Evolutionary conservation across 2,113 vertebrate species (phyloP).

Genomic region (Entomyzon cyanotis): DNA sequence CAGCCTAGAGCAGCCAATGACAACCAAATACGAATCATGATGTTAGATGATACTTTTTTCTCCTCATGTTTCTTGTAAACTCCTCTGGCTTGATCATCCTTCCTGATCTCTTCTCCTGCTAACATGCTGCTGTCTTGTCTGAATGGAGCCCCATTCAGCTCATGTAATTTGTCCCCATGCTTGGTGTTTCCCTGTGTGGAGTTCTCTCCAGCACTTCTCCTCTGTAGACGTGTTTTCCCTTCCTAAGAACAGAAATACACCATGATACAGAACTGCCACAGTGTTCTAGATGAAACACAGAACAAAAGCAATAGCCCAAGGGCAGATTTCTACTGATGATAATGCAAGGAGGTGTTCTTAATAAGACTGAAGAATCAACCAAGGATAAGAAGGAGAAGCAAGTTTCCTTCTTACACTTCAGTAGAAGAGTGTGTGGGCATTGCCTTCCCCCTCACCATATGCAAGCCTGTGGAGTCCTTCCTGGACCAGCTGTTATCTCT

Average conservation of each 20-base stretch:
- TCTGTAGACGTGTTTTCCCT: neutral
- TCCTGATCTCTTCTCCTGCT: neutral
- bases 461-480: constrained; percentile 22
- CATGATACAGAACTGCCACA: neutral
- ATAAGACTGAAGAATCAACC: neutral
- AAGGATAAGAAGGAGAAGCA: neutral
- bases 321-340: neutral
- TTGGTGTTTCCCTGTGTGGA: neutral
- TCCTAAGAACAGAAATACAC: neutral
- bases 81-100: neutral
- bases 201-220: neutral
- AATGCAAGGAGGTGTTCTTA: neutral
- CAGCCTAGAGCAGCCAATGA: neutral
- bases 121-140: neutral
- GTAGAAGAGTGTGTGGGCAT: constrained; percentile 14
- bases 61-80: neutral
- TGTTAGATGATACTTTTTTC: neutral
- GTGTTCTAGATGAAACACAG: neutral
- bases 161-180: neutral
- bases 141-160: neutral
- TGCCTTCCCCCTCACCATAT: constrained; percentile 53
- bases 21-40: neutral
- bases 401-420: neutral
- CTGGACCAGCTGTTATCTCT: constrained; percentile 21
- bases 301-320: neutral